These are phyloP conservation scores for Dioctria linearis DNA, from an alignment of 2,888 invertebrate genomes.

Conservation along the genomic window DNA sequence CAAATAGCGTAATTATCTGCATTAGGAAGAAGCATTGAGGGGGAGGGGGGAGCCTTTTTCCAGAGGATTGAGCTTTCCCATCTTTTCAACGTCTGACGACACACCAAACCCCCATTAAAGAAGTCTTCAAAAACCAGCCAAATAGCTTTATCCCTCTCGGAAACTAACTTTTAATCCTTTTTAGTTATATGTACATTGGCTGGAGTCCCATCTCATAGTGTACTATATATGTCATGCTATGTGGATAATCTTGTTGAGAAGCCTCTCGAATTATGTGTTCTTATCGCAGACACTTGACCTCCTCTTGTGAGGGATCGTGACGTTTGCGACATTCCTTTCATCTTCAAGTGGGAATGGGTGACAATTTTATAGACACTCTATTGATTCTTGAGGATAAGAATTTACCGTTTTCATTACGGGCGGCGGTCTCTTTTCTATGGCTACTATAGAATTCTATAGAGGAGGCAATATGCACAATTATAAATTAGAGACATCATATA, in stretches of 20 bases:
- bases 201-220: slow-evolving; percentile 26
- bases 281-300: slow-evolving; percentile 41
- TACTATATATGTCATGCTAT: too few species aligned
- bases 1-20: slow-evolving; percentile 43
- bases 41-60: not conserved
- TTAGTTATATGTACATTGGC: slow-evolving; percentile 15
- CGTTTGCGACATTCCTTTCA: slow-evolving; percentile 40
- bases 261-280: slow-evolving; percentile 45
- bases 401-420: slow-evolving; percentile 30
- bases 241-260: slow-evolving; percentile 31
- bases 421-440: not conserved
- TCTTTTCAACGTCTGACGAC: not conserved
- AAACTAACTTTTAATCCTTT: slow-evolving; percentile 43
- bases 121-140: slow-evolving; percentile 42
- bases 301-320: slow-evolving; percentile 35
- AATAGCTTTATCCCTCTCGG: slow-evolving; percentile 6
- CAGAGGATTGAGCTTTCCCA: not conserved
- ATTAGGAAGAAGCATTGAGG: slow-evolving; percentile 13
- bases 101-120: slow-evolving; percentile 15
- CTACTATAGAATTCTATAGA: not conserved
- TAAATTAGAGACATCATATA: not conserved
- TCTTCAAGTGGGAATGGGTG: not conserved
- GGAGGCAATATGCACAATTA: not conserved
- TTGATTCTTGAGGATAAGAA: slow-evolving; percentile 26
- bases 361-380: slow-evolving; percentile 21